Evolutionary conservation across 37 sponge, comb jelly and placozoan species (phyloP), one percentile per base, ranked within the genome.

Genomic region (Cladorhizidae sp.): DNA sequence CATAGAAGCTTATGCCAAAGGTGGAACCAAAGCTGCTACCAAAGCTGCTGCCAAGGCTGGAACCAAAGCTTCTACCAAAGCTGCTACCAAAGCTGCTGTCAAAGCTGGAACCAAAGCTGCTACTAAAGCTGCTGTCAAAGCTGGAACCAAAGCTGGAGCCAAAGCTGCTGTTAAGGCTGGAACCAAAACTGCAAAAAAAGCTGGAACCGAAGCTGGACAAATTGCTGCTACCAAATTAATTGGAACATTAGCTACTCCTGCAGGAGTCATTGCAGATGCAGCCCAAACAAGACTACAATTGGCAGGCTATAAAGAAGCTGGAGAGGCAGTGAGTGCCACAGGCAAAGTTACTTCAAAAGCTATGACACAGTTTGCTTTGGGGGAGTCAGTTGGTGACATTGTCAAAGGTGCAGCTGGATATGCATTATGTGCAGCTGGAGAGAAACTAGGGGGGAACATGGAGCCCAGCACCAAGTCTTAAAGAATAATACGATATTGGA

Each of bases 271-370:
- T 55, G 35, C 75, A 57, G 75, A 74, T 26, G 32, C 55, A 57
- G 33, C 57, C n/a, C 75, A 74, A 55, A 9, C 22, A 11, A 31
- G 57, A 22, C 23, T 51, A 9, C 58, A 74, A 55, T 2, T 55
- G 23, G 21, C 32, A 7, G 75, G 75, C 57, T 57, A 74, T 55
- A 20, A 74, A 52, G 28, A 54, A 57, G 28, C 57, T 35, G 75
- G 75, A 1, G 55, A 74, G 28, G 32, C 55, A 17, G 75, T 74
- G 3, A 58, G 75, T 28, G 57, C 57, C 9, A 33, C 33, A 57
- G 75, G 75, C 1, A 74, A 74, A 23, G 43, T 74, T 18, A 58
- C 75, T 28, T 74, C 58, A 36, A 33, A 36, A 54, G 75, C 75
- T 14, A 18, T 74, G 38, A 7, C 32, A 28, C 58, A 58, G 6